phyloP scores from a whole-genome alignment of 2,797 vertebrate species.

The Liasis olivaceus region DNA sequence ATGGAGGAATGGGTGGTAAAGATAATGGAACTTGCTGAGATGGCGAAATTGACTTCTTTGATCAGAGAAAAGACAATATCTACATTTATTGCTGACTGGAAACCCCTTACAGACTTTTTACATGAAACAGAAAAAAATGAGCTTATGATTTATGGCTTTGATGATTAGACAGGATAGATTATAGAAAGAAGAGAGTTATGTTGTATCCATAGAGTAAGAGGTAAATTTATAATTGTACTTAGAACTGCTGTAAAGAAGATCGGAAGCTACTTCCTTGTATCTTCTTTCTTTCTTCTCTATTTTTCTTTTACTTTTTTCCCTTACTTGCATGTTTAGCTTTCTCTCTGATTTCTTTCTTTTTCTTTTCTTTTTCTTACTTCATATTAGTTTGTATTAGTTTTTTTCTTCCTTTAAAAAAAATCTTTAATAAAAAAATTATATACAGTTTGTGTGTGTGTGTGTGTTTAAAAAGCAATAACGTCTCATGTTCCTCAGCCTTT shows the following conservation, averaged over 20 bases:
- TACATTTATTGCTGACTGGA: not conserved
- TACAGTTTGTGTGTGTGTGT: no score
- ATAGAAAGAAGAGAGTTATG: not conserved
- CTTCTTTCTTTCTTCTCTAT: not conserved
- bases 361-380: not conserved
- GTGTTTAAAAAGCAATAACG: no score
- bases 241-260: not conserved
- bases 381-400: not conserved
- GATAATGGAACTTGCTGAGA: not conserved
- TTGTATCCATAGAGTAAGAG: not conserved
- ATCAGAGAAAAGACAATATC: not conserved
- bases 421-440: no score
- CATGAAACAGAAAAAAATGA: not conserved
- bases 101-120: not conserved
- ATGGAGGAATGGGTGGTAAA: not conserved
- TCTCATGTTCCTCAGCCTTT: no score
- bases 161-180: not conserved
- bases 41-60: not conserved
- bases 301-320: not conserved
- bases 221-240: not conserved
- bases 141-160: not conserved
- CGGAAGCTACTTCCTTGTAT: not conserved
- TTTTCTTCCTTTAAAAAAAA: no score
- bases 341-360: not conserved
- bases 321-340: not conserved